Evolutionary conservation across 2,113 vertebrate species (phyloP).

Genomic region (Micromys minutus): DNA sequence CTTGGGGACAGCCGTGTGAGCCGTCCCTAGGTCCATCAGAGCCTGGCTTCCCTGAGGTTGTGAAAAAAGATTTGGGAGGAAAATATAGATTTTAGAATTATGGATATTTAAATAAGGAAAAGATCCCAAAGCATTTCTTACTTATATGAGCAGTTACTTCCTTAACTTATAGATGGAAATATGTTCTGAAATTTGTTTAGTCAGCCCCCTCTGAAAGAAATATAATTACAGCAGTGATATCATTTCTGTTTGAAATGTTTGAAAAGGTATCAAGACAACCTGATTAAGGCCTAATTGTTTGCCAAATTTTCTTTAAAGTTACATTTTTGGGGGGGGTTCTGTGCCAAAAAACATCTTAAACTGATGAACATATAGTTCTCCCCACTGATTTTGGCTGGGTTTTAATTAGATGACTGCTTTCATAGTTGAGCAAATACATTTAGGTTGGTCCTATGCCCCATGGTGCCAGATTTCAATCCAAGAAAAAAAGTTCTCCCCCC

Average conservation of each 20-base stretch:
- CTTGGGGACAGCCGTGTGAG: background rate
- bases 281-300: slow-evolving; percentile 74
- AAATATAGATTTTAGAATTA: slow-evolving; percentile 18
- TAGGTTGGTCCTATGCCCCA: slow-evolving; percentile 39
- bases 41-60: background rate
- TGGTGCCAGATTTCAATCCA: slow-evolving; percentile 67
- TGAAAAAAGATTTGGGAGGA: background rate
- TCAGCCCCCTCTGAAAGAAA: slow-evolving; percentile 76
- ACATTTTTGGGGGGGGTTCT: slow-evolving; percentile 47
- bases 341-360: slow-evolving; percentile 81
- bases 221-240: slow-evolving; percentile 76
- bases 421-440: slow-evolving; percentile 74
- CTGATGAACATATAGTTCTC: slow-evolving; percentile 77
- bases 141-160: slow-evolving; percentile 55
- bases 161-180: slow-evolving; percentile 54
- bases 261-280: slow-evolving; percentile 74
- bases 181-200: slow-evolving; percentile 69
- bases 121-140: background rate
- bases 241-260: slow-evolving; percentile 74
- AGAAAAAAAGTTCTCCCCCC: slow-evolving; percentile 52
- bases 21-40: background rate
- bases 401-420: slow-evolving; percentile 77
- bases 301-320: slow-evolving; percentile 79
- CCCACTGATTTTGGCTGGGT: slow-evolving; percentile 62
- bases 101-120: slow-evolving; percentile 2